A percentile compares a stretch with the other conserved stretches of the same genome.
These are phyloP conservation scores for Leucophenga montana DNA, from an alignment of 2,888 invertebrate genomes.

Conservation along the genomic window DNA sequence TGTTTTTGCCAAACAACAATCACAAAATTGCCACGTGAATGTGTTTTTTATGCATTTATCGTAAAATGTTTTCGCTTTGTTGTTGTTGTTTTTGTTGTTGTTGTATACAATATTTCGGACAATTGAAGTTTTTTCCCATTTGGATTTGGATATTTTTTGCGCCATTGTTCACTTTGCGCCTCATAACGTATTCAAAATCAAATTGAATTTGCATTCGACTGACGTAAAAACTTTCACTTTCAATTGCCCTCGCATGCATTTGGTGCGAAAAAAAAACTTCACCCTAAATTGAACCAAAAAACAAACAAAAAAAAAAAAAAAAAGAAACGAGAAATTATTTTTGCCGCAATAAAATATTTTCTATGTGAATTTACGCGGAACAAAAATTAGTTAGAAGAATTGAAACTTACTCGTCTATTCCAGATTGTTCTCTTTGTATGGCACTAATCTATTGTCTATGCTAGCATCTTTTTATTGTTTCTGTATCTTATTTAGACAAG, in stretches of 20 bases:
- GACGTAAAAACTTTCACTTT: constrained; percentile 29
- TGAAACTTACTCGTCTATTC: too few species aligned
- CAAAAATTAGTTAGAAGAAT: background rate
- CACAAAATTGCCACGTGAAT: constrained; percentile 60
- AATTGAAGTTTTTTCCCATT: constrained; percentile 16
- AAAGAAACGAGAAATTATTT: constrained; percentile 52
- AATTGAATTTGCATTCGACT: constrained; percentile 49
- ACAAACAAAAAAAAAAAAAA: too few species aligned
- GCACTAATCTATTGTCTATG: too few species aligned
- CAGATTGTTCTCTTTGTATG: too few species aligned
- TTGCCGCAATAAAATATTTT: constrained; percentile 68
- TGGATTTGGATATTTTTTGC: constrained; percentile 49
- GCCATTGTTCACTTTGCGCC: constrained; percentile 57
- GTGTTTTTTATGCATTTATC: constrained; percentile 22
- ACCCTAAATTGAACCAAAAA: constrained; percentile 55
- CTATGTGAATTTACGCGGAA: constrained; percentile 32
- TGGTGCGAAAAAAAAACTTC: constrained; percentile 37
- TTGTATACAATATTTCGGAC: constrained; percentile 15
- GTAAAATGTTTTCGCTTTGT: background rate
- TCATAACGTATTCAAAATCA: constrained; percentile 67
- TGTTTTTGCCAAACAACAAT: constrained; percentile 64
- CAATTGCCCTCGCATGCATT: background rate
- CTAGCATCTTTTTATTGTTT: too few species aligned
- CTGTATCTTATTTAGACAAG: too few species aligned
- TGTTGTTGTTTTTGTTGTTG: background rate